Conservation (phyloP, 2,888 invertebrate species). For the Asteroscopus sphinx region DNA sequence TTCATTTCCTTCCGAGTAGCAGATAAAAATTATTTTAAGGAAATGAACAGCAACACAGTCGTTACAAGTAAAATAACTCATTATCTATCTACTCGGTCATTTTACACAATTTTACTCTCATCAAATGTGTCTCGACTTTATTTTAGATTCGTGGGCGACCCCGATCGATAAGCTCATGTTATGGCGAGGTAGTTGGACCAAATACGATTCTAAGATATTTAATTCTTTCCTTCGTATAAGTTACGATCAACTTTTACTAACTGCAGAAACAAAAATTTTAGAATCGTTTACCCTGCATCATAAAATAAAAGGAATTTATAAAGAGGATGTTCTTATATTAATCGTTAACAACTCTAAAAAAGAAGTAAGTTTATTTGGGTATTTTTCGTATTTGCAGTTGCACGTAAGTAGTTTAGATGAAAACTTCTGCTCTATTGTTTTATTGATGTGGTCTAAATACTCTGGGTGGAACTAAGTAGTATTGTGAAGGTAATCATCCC, state of each 20-base stretch:
- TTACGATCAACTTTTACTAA: conserved; percentile 76
- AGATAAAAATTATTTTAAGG: no score
- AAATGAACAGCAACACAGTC: conserved; percentile 19
- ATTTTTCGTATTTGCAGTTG: no score
- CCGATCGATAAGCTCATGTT: conserved; percentile 76
- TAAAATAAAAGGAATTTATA: conserved; percentile 80
- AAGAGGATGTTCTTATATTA: conserved; percentile 76
- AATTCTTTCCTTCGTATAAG: conserved; percentile 65
- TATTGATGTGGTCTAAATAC: no score
- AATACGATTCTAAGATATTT: conserved; percentile 60
- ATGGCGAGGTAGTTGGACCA: conserved; percentile 75
- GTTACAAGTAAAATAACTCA: conserved; percentile 8
- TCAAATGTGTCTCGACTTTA: neutral
- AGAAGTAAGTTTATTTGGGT: conserved; percentile 63
- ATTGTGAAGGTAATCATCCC: no score
- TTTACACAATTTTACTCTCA: neutral
- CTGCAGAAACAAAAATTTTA: conserved; percentile 69
- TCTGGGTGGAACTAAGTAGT: no score
- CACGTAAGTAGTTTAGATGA: no score
- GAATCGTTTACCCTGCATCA: conserved; percentile 75
- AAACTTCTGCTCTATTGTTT: no score
- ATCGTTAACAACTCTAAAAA: conserved; percentile 61
- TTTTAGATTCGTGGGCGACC: conserved; percentile 64
- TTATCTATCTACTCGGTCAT: neutral
- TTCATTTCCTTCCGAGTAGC: no score